phyloP scores from a whole-genome alignment of 1,140 invertebrate genomes.

The Eriosoma lanigerum region DNA sequence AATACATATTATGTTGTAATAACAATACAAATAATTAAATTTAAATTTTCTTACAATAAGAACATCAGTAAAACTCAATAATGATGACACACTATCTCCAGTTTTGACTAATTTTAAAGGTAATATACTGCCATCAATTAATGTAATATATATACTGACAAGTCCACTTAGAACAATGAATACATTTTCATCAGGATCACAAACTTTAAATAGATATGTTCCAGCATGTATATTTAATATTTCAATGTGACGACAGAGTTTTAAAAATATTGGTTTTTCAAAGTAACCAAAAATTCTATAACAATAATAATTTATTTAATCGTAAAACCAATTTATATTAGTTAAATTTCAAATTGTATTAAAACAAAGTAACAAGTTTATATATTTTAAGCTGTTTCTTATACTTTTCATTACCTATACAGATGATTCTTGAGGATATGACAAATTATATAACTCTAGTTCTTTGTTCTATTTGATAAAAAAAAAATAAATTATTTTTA shows the following conservation, averaged over 20 bases:
- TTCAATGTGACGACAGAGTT: conserved; percentile 94
- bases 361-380: too few species aligned
- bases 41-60: conserved; percentile 75
- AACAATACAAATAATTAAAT: not conserved
- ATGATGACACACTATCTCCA: conserved; percentile 92
- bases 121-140: conserved; percentile 74
- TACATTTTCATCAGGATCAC: conserved; percentile 93
- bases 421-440: too few species aligned
- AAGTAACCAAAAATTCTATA: conserved; percentile 92
- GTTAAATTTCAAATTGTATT: too few species aligned
- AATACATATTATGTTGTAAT: too few species aligned
- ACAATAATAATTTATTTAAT: conserved; percentile 52
- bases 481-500: too few species aligned
- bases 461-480: too few species aligned
- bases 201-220: conserved; percentile 85
- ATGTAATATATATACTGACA: conserved; percentile 89
- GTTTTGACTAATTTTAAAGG: conserved; percentile 88
- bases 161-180: conserved; percentile 94
- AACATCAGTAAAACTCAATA: conserved; percentile 95
- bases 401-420: too few species aligned
- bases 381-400: too few species aligned
- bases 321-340: too few species aligned
- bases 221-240: conserved; percentile 81
- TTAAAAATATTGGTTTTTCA: conserved; percentile 94
- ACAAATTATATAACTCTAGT: too few species aligned